Conservation (phyloP, 2,797 vertebrate species). For the Sarcophilus harrisii region DNA sequence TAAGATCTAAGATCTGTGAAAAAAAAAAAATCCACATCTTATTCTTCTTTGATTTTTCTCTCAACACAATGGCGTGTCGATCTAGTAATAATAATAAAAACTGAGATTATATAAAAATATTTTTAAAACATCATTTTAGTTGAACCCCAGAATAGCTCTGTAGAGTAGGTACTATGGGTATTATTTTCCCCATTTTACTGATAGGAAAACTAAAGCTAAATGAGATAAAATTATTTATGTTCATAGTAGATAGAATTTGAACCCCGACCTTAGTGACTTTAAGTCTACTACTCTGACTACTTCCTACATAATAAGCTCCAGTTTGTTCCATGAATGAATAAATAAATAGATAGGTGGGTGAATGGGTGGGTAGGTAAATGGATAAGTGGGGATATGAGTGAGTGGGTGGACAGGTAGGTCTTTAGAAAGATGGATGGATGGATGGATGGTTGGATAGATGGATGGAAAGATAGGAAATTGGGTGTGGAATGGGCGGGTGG, state of each 20-base stretch:
- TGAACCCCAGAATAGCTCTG: not conserved
- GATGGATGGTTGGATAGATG: not conserved
- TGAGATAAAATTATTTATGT: not conserved
- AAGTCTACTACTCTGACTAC: not conserved
- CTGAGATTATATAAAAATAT: not conserved
- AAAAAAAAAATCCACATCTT: not conserved
- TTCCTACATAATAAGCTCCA: not conserved
- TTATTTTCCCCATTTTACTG: not conserved
- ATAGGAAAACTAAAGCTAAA: not conserved
- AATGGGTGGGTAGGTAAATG: not conserved
- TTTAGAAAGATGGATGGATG: not conserved
- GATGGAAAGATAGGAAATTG: not conserved
- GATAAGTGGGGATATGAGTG: not conserved
- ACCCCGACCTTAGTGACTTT: not conserved
- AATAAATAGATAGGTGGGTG: not conserved
- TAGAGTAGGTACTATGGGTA: not conserved
- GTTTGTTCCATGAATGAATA: not conserved
- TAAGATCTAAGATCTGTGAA: not conserved
- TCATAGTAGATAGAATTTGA: not conserved
- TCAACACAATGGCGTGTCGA: not conserved
- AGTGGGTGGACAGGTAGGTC: not conserved
- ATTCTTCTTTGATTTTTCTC: not conserved
- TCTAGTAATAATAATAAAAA: not conserved
- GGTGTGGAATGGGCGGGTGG: not conserved
- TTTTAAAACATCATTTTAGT: not conserved